phyloP scores from a whole-genome alignment of 2,797 vertebrate genomes.

The Fringilla coelebs region DNA sequence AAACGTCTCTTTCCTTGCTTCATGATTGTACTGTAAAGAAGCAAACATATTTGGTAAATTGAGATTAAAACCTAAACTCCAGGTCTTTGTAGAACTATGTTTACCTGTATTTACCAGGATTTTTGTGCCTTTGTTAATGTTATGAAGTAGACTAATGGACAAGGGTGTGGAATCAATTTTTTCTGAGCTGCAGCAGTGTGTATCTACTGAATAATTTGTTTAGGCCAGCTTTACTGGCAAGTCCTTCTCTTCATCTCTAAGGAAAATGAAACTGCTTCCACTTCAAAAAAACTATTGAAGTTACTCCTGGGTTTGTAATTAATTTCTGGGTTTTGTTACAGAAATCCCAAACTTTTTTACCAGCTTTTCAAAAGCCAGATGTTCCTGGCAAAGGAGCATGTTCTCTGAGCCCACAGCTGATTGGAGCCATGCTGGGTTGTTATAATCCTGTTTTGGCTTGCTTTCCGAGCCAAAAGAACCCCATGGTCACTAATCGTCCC shows the following conservation, averaged over 20 bases:
- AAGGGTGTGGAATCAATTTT: not conserved
- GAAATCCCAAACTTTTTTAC: constrained; percentile 26
- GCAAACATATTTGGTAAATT: not conserved
- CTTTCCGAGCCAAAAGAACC: not conserved
- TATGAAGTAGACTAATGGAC: not conserved
- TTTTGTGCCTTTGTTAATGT: not conserved
- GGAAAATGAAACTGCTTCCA: not conserved
- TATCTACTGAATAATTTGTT: not conserved
- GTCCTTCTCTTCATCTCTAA: not conserved
- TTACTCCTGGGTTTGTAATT: not conserved
- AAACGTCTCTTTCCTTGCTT: not conserved
- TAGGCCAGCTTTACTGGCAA: not conserved
- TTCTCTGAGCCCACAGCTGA: constrained; percentile 5
- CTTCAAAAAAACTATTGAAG: not conserved
- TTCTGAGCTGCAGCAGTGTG: not conserved
- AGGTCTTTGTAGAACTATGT: not conserved
- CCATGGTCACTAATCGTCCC: constrained; percentile 2
- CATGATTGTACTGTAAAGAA: not conserved
- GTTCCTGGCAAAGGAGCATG: not conserved
- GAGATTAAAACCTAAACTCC: not conserved
- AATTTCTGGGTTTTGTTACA: not conserved
- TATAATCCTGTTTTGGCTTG: constrained; percentile 13
- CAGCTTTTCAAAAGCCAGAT: constrained; percentile 40
- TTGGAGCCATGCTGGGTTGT: not conserved
- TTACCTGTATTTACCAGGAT: not conserved